Evolutionary conservation across 2,888 invertebrate genomes (phyloP), one percentile per base, ranked within the genome.

Genomic region (Fabriciana adippe): DNA sequence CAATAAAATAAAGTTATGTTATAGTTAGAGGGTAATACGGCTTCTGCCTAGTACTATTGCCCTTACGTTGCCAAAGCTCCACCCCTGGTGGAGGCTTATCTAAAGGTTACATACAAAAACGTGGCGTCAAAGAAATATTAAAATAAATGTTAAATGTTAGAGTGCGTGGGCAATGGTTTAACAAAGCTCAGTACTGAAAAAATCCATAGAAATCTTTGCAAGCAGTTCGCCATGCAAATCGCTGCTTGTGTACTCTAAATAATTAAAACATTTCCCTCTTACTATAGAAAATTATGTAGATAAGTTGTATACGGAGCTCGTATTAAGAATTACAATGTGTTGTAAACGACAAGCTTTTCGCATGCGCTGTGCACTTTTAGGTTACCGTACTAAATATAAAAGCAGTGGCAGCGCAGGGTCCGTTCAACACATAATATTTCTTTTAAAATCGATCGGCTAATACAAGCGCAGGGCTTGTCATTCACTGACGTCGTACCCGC

Each of bases 371-470:
- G 71, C 73, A 73, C 74, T 75, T 72, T 73, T 74, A 67, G 69
- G 51, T 72, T 74, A 76, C 67, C 67, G 73, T 74, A 75, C 72
- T 76, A 76, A 79, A 72, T 77, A 71, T 71, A 78, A 76, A 76
- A 77, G 77, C 72, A 65, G 72, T 73, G 71, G 71, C 71, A 73
- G 74, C 64, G 70, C 71, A 75, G 69, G 1, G 70, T 74, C 71
- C 72, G 75, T 72, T 79, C 67, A 80, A 81, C 79, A 79, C 77
- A 78, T 76, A 75, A 84, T 81, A 85, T 81, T 89, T 88, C 88
- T 89, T 90, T 86, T 85, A 79, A 85, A 89, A 90, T 90, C 90
- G 89, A 90, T 90, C 82, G 86, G 84, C 76, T 88, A 88, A 85
- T 87, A 88, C 85, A 86, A 89, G 85, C 87, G 82, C 87, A 87